Evolutionary conservation across 2,888 invertebrate species (phyloP), one percentile per base, ranked within the genome.

Genomic region (Drosophila pseudotakahashii): DNA sequence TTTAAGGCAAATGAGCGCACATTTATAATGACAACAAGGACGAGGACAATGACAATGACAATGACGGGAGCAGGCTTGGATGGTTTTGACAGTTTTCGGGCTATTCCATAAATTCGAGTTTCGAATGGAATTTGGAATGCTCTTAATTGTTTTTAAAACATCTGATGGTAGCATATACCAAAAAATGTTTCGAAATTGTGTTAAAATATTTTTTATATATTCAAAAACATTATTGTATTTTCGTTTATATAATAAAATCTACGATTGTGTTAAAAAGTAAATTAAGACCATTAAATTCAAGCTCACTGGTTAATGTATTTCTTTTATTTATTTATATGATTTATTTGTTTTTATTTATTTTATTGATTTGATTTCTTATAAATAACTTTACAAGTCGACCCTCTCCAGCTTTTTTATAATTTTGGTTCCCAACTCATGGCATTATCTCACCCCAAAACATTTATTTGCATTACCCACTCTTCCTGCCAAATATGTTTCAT

Each of bases 1-100:
- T 86, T 81, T 81, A 83, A 82, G 77, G 87, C 87, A 82, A 82
- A 82, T 82, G 87, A 82, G 87, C 75, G 81, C 87, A 86, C 82
- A 86, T 82, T 82, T 77, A 82, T 82, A 82, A 82, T 76, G 82
- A 83, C 87, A 82, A 81, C 86, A 78, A 85, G 82, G 69, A 60
- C 72, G 64, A 74, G 59, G 45, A 55, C 55, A 41, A 39, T 37
- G 60, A 58, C 75, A 80, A 63, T 47, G 42, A 41, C 75, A 81
- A 63, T 47, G 42, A 41, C 42, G 13, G 37, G 30, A 36, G 51
- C 42, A 68, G 61, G 80, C 74, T 73, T 76, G 66, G 66, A 30
- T 71, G 55, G 54, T 41, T 69, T 64, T 62, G 69, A 53, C 66
- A 39, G 39, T 53, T 64, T 54, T 57, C 42, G 37, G 54, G 53